These are phyloP conservation scores for Yponomeuta malinellus DNA, from an alignment of 2,888 invertebrate genomes.

Conservation along the genomic window DNA sequence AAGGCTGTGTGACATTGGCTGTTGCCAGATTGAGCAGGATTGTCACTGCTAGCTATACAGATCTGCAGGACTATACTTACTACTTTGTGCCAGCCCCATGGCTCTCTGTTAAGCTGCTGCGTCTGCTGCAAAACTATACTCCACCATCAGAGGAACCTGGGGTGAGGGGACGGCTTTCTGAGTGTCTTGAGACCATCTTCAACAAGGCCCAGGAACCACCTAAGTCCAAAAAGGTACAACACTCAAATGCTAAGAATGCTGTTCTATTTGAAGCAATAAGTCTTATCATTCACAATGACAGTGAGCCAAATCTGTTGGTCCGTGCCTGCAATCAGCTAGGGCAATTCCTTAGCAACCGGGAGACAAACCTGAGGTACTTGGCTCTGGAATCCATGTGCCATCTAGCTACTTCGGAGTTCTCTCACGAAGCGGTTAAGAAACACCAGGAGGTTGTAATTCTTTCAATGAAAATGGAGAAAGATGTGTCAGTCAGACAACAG, in stretches of 20 bases:
- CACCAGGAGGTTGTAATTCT: constrained; percentile 99
- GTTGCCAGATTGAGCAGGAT: constrained; percentile 98
- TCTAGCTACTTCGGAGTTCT: constrained; percentile 98
- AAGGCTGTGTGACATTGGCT: constrained; percentile 98
- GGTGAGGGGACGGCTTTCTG: constrained; percentile 95
- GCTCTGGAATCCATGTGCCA: constrained; percentile 99
- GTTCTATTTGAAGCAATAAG: constrained; percentile 99
- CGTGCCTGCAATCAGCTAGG: constrained; percentile 99
- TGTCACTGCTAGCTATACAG: constrained; percentile 99
- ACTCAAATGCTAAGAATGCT: constrained; percentile 99
- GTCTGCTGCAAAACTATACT: constrained; percentile 98
- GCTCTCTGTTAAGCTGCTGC: constrained; percentile 97
- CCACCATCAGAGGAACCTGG: constrained; percentile 97
- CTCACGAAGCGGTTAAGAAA: constrained; percentile 99
- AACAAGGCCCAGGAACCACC: constrained; percentile 99
- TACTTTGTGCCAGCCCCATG: constrained; percentile 99
- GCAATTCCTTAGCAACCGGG: constrained; percentile 97
- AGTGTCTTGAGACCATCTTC: constrained; percentile 97
- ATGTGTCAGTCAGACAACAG: constrained; percentile 97
- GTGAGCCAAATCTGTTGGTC: constrained; percentile 96
- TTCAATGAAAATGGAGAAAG: constrained; percentile 99
- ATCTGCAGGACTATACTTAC: constrained; percentile 99
- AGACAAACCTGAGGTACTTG: constrained; percentile 97
- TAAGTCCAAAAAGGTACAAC: constrained; percentile 99
- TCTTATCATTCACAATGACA: constrained; percentile 99